phyloP scores from a whole-genome alignment of 1,140 invertebrate species.

The Drosophila nannoptera region DNA sequence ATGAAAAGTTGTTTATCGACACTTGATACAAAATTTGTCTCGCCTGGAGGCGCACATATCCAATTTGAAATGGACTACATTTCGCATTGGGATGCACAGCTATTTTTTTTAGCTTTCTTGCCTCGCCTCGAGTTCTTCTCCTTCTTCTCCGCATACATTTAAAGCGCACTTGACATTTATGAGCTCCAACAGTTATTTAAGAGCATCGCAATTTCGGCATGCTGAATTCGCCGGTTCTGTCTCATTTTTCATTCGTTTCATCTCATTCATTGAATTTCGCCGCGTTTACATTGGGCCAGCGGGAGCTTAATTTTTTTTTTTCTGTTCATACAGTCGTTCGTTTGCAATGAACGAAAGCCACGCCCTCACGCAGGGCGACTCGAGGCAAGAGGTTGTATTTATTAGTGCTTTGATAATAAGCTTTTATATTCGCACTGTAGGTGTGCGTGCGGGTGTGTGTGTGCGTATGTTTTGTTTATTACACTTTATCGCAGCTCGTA shows the following conservation, averaged over 20 bases:
- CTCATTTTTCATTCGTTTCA: constrained; percentile 20
- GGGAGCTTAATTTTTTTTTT: constrained; percentile 9
- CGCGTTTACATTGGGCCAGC: constrained; percentile 9
- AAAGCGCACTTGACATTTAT: neutral
- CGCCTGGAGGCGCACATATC: too few species aligned
- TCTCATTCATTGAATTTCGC: constrained; percentile 30
- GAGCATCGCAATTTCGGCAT: neutral
- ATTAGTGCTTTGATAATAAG: constrained; percentile 50
- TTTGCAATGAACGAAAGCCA: constrained; percentile 27
- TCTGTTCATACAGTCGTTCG: neutral
- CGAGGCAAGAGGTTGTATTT: constrained; percentile 22
- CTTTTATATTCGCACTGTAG: constrained; percentile 28
- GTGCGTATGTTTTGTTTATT: constrained; percentile 27
- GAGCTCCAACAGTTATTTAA: neutral
- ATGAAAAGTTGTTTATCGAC: too few species aligned
- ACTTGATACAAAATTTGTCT: too few species aligned
- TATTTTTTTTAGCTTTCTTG: too few species aligned
- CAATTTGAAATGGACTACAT: too few species aligned
- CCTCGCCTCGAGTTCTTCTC: neutral
- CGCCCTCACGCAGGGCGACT: constrained; percentile 26
- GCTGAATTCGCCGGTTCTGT: constrained; percentile 1
- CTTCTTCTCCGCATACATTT: neutral
- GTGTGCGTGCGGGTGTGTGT: constrained; percentile 16
- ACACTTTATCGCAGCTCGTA: constrained; percentile 37
- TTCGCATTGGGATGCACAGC: too few species aligned